Base-by-base conservation (phyloP, 2,888 invertebrate genomes). In the Brachycybe producta region DNA sequence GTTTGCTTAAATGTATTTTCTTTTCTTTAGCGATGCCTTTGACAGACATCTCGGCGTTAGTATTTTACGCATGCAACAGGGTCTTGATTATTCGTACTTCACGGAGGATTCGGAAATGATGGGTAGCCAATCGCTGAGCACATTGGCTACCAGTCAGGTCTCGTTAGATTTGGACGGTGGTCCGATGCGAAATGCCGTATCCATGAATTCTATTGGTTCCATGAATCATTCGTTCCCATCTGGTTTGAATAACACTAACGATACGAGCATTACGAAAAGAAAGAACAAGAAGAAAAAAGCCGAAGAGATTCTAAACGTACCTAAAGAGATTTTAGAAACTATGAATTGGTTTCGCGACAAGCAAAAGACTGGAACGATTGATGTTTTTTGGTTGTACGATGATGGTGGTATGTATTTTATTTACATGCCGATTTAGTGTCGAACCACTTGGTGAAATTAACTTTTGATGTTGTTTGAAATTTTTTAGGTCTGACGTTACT, bases 31-130 rank as follows among this genome's bases (percentile, higher is more conserved):
- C 66, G 86, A 90, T 75, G 90, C 95, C 0, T 75, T 98, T 58
- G 95, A 97, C 69, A 80, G 88, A 70, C 85, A 92, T 67, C 77
- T 91, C 73, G 87, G 90, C 4, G 79, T 95, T 23, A 91, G 87
- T 7, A 79, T 98, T 48, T 72, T 98, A 27, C 78, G 92, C 48
- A 76, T 91, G 19, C 82, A 81, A 56, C 84, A 85, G 60, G 95
- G 95, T 0, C 75, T 92, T 56, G 84, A 88, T 67, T 80, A 79
- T 57, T 72, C 73, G 2, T 51, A 45, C 35, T 53, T 51, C 34
- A 51, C 50, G 4, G 50, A 53, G 15, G 27, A 21, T 5, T n/a
- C 30, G 19, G 50, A 47, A 8, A 28, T 51, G 3, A 21, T n/a
- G 13, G 5, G 17, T 7, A 21, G 7, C 15, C 23, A 7, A 8